Percentiles rank a stretch among this genome's conserved stretches.
phyloP scores from a whole-genome alignment of 2,888 invertebrate genomes.

The Phaonia tiefii region DNA sequence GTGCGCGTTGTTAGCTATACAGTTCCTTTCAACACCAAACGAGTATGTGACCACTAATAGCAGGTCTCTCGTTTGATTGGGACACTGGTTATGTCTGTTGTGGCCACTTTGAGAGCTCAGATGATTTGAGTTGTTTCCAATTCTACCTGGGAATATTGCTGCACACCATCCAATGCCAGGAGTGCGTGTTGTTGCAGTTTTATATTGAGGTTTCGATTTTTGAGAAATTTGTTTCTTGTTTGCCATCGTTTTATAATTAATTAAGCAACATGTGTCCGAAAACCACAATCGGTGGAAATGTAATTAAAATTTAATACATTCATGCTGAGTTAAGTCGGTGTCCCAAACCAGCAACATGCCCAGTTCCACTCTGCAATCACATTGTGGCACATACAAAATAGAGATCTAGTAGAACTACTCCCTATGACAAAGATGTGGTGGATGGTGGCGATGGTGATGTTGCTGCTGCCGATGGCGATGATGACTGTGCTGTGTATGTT shows the following conservation, averaged over 20 bases:
- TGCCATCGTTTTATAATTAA: conserved; percentile 69
- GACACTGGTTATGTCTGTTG: background rate
- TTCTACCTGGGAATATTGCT: no score
- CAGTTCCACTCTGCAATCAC: background rate
- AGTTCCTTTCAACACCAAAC: background rate
- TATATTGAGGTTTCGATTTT: no score
- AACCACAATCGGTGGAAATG: conserved; percentile 67
- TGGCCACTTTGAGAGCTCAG: no score
- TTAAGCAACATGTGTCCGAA: conserved; percentile 70
- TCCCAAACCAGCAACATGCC: background rate
- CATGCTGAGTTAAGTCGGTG: conserved; percentile 60
- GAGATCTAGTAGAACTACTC: background rate
- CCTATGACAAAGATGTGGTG: background rate
- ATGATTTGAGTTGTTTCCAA: no score
- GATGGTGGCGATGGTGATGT: conserved; percentile 6
- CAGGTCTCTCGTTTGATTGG: no score
- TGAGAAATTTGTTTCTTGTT: conserved; percentile 1
- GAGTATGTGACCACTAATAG: no score
- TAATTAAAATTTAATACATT: conserved; percentile 71
- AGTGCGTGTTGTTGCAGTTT: conserved; percentile 5
- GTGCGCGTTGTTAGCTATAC: background rate
- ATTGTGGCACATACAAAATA: background rate
- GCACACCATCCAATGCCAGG: no score
- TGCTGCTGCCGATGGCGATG: conserved; percentile 4
- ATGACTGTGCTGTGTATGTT: background rate